Conservation (phyloP, 2,797 vertebrate species). For the Acrocephalus scirpaceus region DNA sequence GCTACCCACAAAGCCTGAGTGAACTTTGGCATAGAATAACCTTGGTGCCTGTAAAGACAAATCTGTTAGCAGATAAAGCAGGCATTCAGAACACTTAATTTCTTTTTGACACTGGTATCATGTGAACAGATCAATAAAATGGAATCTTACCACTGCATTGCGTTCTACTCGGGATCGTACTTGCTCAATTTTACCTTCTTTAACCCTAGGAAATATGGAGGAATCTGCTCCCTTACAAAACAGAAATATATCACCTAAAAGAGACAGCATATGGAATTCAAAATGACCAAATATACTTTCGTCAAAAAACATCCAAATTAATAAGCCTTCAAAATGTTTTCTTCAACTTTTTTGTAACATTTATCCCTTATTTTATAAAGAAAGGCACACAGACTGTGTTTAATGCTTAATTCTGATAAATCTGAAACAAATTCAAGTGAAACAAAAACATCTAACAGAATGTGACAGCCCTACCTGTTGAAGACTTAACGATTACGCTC, state of each 20-base stretch:
- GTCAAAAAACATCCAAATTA: neutral
- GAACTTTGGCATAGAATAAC: neutral
- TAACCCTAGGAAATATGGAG: slow-evolving; percentile 92
- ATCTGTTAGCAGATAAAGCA: neutral
- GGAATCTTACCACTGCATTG: slow-evolving; percentile 93
- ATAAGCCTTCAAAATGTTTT: neutral
- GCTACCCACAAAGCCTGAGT: neutral
- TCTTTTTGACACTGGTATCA: neutral
- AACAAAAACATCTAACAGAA: neutral
- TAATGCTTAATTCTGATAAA: neutral
- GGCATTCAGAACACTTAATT: neutral
- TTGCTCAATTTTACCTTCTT: slow-evolving; percentile 93
- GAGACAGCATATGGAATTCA: slow-evolving; percentile 25
- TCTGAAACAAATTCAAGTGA: neutral
- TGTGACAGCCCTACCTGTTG: slow-evolving; percentile 77
- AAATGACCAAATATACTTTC: neutral
- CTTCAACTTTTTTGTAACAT: neutral
- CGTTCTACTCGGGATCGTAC: slow-evolving; percentile 89
- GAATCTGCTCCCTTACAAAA: slow-evolving; percentile 99
- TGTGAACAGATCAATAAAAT: neutral
- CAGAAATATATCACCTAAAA: slow-evolving; percentile 88
- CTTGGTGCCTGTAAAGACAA: neutral
- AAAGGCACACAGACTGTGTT: neutral
- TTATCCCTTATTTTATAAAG: neutral
- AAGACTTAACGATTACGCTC: slow-evolving; percentile 92